These are phyloP conservation scores for Asbolus verrucosus DNA, from an alignment of 1,140 invertebrate species.

Conservation along the genomic window DNA sequence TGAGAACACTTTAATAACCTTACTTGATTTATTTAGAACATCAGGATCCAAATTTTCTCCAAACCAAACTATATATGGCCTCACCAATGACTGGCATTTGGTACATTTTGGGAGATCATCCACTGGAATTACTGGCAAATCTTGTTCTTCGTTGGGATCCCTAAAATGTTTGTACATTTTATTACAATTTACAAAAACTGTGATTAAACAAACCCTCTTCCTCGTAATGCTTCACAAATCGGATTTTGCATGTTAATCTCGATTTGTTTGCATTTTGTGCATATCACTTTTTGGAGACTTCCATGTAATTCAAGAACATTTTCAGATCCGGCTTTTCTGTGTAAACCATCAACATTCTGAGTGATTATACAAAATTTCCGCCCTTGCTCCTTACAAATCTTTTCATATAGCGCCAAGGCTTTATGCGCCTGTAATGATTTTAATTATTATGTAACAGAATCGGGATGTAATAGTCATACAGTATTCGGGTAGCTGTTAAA, in stretches of 20 bases:
- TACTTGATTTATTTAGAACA: slow-evolving; percentile 75
- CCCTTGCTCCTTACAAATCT: slow-evolving; percentile 70
- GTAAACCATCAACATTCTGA: slow-evolving; percentile 94
- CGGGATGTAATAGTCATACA: too few relatives aligned
- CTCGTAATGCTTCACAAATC: slow-evolving; percentile 76
- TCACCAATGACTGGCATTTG: slow-evolving; percentile 79
- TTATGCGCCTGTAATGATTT: slow-evolving; percentile 83
- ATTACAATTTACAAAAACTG: slow-evolving; percentile 27
- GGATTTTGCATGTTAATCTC: slow-evolving; percentile 80
- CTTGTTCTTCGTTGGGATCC: slow-evolving; percentile 64
- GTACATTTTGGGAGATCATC: slow-evolving; percentile 80
- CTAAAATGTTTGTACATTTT: slow-evolving; percentile 51
- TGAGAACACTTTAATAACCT: slow-evolving; percentile 16
- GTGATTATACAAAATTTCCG: slow-evolving; percentile 82
- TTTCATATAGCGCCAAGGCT: slow-evolving; percentile 84
- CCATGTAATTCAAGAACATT: slow-evolving; percentile 92
- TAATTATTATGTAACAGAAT: too few relatives aligned
- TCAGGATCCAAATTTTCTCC: slow-evolving; percentile 81
- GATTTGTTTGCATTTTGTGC: slow-evolving; percentile 81
- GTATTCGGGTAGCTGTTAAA: slow-evolving; percentile 68
- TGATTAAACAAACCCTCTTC: slow-evolving; percentile 68
- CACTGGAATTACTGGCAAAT: slow-evolving; percentile 72
- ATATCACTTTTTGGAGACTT: slow-evolving; percentile 85
- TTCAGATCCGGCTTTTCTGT: slow-evolving; percentile 83
- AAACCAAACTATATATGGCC: slow-evolving; percentile 93